Evolutionary conservation across 2,797 vertebrate genomes (phyloP), one percentile per base, ranked within the genome.

Genomic region (Peromyscus nudipes): DNA sequence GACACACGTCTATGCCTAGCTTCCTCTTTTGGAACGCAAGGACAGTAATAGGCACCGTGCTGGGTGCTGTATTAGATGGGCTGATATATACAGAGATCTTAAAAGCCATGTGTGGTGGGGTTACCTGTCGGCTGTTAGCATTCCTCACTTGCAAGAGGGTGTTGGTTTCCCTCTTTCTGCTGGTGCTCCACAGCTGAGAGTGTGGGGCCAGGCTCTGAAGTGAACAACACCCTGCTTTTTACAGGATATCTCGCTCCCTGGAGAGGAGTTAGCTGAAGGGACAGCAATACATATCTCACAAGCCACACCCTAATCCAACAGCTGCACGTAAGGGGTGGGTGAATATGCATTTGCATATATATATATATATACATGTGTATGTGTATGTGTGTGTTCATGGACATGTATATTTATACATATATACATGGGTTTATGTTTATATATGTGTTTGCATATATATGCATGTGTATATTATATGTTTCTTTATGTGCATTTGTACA

Each of bases 81-180:
- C 37, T 31, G 31, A 43, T 9, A 19, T 5, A 7, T 0, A 4
- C 0, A 11, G 37, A 43, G 80, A 46, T n/a, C 17, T 8, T 69
- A 67, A 25, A 37, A n/a, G 3, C 21, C 2, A 2, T 1, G 27
- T 29, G 75, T 13, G 40, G 49, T 67, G 1, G 17, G 46, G 1
- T 4, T 17, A 0, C 6, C 71, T 14, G 6, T 27, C 3, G 25
- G 52, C 64, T 55, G 0, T 29, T 29, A 12, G 21, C n/a, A 4
- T 25, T 92, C 34, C 21, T 69, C 75, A 37, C 40, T n/a, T 14
- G 52, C 8, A 77, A 75, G 84, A 25, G 34, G 69, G 55, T 31
- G n/a, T 17, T 43, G 17, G 14, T 25, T 65, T 55, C 13, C 65
- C 34, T 34, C 49, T 49, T 76, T 52, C 16, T 17, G 25, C 62